phyloP scores from a whole-genome alignment of 2,888 invertebrate genomes.

The Ceramica pisi region DNA sequence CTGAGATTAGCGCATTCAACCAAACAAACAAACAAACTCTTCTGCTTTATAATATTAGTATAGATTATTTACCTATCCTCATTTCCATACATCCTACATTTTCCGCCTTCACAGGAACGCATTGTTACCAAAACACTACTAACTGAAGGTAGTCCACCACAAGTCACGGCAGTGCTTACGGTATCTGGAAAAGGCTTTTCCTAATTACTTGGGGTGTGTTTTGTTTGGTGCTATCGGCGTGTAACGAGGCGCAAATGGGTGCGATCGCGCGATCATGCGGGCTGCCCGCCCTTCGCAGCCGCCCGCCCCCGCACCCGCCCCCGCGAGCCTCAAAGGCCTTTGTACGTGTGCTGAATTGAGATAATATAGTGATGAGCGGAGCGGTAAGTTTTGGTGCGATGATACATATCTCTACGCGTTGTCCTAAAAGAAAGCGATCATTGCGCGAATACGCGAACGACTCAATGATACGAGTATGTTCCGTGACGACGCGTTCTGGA shows the following conservation, averaged over 20 bases:
- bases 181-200: constrained; percentile 90
- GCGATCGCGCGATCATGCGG: constrained; percentile 90
- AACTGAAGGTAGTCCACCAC: constrained; percentile 58
- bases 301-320: constrained; percentile 66
- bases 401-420: too few species aligned
- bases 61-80: constrained; percentile 5
- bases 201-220: constrained; percentile 90
- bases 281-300: constrained; percentile 82
- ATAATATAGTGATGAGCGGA: constrained; percentile 65
- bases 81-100: background rate
- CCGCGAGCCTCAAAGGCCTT: constrained; percentile 88
- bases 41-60: too few species aligned
- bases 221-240: constrained; percentile 90
- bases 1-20: too few species aligned
- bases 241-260: constrained; percentile 90
- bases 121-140: constrained; percentile 29
- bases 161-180: constrained; percentile 85
- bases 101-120: background rate
- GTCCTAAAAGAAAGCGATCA: too few species aligned
- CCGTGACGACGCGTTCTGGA: background rate
- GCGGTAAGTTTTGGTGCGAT: constrained; percentile 58
- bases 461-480: too few species aligned
- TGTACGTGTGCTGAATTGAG: constrained; percentile 78
- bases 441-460: too few species aligned
- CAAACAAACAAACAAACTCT: too few species aligned